Base-by-base conservation (phyloP, 2,113 vertebrate genomes). In the Fulica atra region DNA sequence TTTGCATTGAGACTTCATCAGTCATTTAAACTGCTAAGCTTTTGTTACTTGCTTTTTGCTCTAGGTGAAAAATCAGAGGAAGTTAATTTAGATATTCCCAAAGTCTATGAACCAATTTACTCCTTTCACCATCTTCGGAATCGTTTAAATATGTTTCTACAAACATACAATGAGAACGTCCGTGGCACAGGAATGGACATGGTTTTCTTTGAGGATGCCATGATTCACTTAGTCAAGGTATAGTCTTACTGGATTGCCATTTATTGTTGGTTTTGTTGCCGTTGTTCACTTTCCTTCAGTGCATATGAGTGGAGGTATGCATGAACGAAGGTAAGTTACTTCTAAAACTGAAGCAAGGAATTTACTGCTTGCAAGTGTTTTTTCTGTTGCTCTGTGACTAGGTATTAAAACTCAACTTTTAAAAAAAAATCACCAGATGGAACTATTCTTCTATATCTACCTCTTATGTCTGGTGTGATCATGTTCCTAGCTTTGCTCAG, bases 191-290 rank as follows among this genome's bases (percentile, higher is more conserved):
- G 98, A 71, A 98, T 99, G 98, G 99, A 99, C 89, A 96, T 99
- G 98, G 99, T 99, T 60, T 99, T 99, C 96, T 99, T 99, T 85
- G 97, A 96, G 38, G 99, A 99, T 91, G 99, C 99, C 9, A 99
- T 99, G 99, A 96, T 98, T 89, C 99, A 99, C 95, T 97, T 99
- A 93, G 96, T 99, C 81, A 99, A 99, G 99, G 99, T 99, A 98
- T n/a, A 48, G 42, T 74, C n/a, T 91, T 76, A 28, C 13, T 76
- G 31, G 36, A 16, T 57, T 81, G 68, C 5, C 4, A 3, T 54
- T 89, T 57, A 18, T 33, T 57, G 28, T 25, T 53, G 50, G 24
- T 53, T 53, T 59, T 89, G 16, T 29, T 69, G 16, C 28, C 53
- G 24, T 40, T 85, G 16, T 77, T 79, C 25, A 16, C 26, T 76